Evolutionary conservation across 2,797 vertebrate species (phyloP).

Genomic region (Thunnus albacares): DNA sequence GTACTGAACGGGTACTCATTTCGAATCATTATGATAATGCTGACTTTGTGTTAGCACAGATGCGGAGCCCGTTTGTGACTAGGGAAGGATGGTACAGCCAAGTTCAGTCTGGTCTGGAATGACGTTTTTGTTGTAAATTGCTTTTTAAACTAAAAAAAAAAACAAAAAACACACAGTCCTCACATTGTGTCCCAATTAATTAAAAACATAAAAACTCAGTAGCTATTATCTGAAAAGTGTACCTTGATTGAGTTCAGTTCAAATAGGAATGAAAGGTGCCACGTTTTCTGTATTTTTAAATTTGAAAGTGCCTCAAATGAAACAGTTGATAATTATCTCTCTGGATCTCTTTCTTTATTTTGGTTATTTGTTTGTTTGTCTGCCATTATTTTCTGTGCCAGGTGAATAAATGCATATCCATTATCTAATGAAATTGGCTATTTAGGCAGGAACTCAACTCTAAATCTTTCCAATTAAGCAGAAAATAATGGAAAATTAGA

Average conservation of each 20-base stretch:
- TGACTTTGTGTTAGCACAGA: constrained; percentile 54
- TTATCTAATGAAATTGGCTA: constrained; percentile 64
- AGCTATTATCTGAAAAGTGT: constrained; percentile 51
- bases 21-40: constrained; percentile 45
- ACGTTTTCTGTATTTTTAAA: constrained; percentile 45
- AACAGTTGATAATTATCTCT: constrained; percentile 65
- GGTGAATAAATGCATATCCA: constrained; percentile 75
- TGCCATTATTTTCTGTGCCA: constrained; percentile 59
- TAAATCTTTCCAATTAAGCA: constrained; percentile 66
- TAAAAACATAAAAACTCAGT: constrained; percentile 5
- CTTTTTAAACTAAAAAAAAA: constrained; percentile 12
- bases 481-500: constrained; percentile 65
- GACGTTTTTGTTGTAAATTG: constrained; percentile 27
- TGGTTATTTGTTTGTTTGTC: constrained; percentile 71
- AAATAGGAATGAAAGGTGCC: constrained; percentile 35
- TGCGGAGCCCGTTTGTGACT: constrained; percentile 15
- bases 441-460: constrained; percentile 57
- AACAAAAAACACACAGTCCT: constrained; percentile 25
- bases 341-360: constrained; percentile 12
- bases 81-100: background rate
- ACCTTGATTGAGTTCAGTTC: constrained; percentile 53
- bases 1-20: constrained; percentile 42
- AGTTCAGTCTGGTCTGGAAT: constrained; percentile 8
- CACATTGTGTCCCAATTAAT: constrained; percentile 18
- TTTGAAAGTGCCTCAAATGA: constrained; percentile 61